These are phyloP conservation scores for Manis pentadactyla DNA, from an alignment of 2,797 vertebrate genomes.

Conservation along the genomic window DNA sequence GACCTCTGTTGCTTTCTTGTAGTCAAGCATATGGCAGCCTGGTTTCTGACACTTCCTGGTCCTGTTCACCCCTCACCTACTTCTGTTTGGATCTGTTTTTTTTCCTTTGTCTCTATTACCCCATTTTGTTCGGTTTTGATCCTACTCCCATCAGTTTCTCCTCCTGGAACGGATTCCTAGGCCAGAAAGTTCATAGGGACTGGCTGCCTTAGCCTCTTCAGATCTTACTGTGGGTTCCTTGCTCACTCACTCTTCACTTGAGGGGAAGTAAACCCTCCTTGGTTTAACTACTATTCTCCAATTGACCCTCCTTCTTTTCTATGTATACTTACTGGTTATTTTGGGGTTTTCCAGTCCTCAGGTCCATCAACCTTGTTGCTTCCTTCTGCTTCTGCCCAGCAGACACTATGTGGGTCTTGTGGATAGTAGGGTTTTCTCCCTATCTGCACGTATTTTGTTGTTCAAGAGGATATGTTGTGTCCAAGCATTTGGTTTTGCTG, in stretches of 20 bases:
- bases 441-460: neutral
- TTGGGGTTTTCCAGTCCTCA: neutral
- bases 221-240: neutral
- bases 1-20: neutral
- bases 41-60: neutral
- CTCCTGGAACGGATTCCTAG: neutral
- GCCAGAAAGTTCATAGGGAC: neutral
- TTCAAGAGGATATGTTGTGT: neutral
- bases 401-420: neutral
- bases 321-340: neutral
- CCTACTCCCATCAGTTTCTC: neutral
- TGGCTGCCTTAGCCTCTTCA: neutral
- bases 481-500: neutral
- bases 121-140: neutral
- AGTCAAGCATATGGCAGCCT: neutral
- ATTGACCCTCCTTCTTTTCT: neutral
- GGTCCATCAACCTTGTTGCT: neutral
- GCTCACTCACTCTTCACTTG: neutral
- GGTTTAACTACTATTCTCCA: neutral
- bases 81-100: neutral
- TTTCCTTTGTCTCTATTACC: neutral
- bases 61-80: neutral
- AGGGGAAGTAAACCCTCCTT: neutral
- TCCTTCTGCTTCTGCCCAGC: neutral
- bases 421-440: neutral